Base-by-base conservation (phyloP, 64 coral and sea anemone species). In the Montipora capricornis region DNA sequence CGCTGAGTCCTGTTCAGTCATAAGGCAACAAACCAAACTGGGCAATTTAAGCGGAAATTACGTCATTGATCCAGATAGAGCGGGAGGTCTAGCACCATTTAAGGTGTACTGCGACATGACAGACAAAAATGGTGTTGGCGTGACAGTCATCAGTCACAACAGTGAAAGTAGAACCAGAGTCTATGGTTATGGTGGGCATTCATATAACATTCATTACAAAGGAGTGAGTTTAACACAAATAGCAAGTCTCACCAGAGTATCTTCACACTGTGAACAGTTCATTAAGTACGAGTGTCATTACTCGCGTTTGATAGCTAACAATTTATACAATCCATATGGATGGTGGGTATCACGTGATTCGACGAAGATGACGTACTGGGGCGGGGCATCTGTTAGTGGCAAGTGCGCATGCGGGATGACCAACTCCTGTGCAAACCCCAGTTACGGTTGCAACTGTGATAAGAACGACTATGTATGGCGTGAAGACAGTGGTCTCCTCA, bases 291-390 rank as follows among this genome's bases (percentile, higher is more conserved):
- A 80, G 77, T 80, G 77, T 47, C 4, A 80, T 19, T 4, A 12
- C 1, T 80, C 37, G 6, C 4, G 15, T 6, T 80, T 80, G 77
- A 11, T 78, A 55, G 29, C 1, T 1, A 55, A 55, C 52, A 10
- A 10, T 55, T 12, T 64, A 64, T 15, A 6, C 52, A 57, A 80
- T 50, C 17, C 47, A 20, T 80, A 80, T 4, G 17, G 19, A 50
- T 80, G 77, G 79, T 81, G 79, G 79, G 47, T 81, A 29, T 81
- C 79, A 52, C 79, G 49, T 15, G 79, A 81, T 19, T 50, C 49
- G 7, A 20, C 47, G 51, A 51, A 53, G 79, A 81, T 81, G 79
- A 81, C 48, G 79, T 81, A 81, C 79, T 81, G 79, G 79, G 79
- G 79, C 49, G 79, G 79, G 7, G 47, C 79, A 59, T 81, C 79